Evolutionary conservation across 1,140 invertebrate genomes (phyloP), one percentile per base, ranked within the genome.

Genomic region (Ceratina japonica): DNA sequence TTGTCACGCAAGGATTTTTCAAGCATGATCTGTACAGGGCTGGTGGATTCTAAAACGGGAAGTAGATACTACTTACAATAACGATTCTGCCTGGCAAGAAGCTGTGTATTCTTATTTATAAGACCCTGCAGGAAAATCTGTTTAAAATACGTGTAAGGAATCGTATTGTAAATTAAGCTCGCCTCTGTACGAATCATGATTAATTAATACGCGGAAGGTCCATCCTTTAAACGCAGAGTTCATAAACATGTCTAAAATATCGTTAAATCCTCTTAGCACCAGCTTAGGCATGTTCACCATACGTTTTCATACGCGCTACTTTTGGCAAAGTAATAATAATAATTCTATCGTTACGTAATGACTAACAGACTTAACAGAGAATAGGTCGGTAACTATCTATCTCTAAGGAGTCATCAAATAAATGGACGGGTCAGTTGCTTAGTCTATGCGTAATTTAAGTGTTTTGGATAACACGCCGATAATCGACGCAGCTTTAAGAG

Each of bases 401-500:
- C 68, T 59, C 12, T 70, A 51, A 81, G 74, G 74, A 81, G 65
- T 52, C 52, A 70, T 75, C 75, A 78, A 87, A 87, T 54, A 86
- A 76, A 73, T 80, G 86, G 84, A 87, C 86, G 84, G 86, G 82
- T 78, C 58, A 58, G 74, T 83, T 73, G 52, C 71, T 82, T 82
- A 79, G 22, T 74, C 80, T 79, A 82, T 64, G 12, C 31, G 62
- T 66, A 81, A 27, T 61, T 73, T 81, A 79, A 66, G 49, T 77
- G 66, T 59, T 44, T 68, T 56, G 56, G 20, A n/a, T n/a, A n/a
- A 68, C 68, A 73, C 37, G 51, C 20, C 31, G 4, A 69, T 68
- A 78, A 77, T 75, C 62, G 12, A 79, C 61, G 73, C 69, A 79
- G 63, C 49, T 66, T 71, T 62, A 63, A 66, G n/a, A 79, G 24